Base-by-base conservation (phyloP, 2,888 invertebrate genomes). In the Watsonalla binaria region DNA sequence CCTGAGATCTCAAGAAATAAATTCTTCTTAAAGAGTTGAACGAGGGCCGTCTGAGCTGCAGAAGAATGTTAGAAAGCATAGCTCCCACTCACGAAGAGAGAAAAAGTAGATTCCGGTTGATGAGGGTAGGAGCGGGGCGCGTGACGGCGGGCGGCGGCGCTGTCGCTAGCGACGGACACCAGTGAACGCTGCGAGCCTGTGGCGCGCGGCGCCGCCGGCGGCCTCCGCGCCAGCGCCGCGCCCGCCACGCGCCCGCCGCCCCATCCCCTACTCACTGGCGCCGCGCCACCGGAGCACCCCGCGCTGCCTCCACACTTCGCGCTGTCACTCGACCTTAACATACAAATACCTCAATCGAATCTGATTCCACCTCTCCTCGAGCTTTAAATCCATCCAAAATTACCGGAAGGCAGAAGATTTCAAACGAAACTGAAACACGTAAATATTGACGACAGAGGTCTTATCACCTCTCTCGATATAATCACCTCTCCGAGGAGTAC, bases 401-500 rank as follows among this genome's bases (percentile, higher is more conserved):
- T n/a, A 52, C 14, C 45, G 24, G 4, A 39, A n/a, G 7, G 46
- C 34, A 47, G 33, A n/a, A 11, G n/a, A 13, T 14, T 14, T 7
- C 7, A n/a, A n/a, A n/a, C n/a, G n/a, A n/a, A n/a, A n/a, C n/a
- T n/a, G n/a, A n/a, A n/a, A n/a, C n/a, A n/a, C n/a, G n/a, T n/a
- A n/a, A n/a, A n/a, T n/a, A n/a, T n/a, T n/a, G n/a, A n/a, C n/a
- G n/a, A n/a, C n/a, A n/a, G n/a, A n/a, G n/a, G n/a, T n/a, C n/a
- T n/a, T 14, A 15, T 14, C 6, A 14, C 4, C 6, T 33, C 9
- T 34, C 53, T 45, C 54, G 51, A 50, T 2, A 51, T 62, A 64
- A 53, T 70, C 79, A 94, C 94, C 94, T 92, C 82, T 94, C 94
- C 37, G 93, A 94, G 59, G 93, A 93, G 80, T 94, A 94, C 45